Evolutionary conservation across 1,140 invertebrate species (phyloP).

Genomic region (Probaryconus sp.): DNA sequence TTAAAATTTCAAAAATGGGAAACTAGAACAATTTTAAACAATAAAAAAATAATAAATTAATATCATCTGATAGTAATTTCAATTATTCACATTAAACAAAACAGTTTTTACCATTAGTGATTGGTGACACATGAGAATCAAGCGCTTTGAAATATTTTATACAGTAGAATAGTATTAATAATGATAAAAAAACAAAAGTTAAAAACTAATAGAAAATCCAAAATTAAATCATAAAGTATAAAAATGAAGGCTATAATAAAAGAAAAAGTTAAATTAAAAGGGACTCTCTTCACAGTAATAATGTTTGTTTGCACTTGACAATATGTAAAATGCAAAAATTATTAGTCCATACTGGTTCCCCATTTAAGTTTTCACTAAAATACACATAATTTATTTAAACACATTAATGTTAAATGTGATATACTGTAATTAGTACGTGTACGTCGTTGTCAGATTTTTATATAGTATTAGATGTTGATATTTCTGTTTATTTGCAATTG

Average conservation of each 20-base stretch:
- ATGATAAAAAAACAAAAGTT: constrained; percentile 24
- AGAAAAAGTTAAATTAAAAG: constrained; percentile 39
- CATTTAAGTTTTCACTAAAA: constrained; percentile 58
- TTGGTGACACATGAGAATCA: constrained; percentile 5
- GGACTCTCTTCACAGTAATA: constrained; percentile 63
- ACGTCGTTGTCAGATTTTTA: constrained; percentile 20
- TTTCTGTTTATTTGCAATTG: constrained; percentile 31
- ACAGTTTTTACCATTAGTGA: background rate
- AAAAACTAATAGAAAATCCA: no score
- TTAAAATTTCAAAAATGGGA: constrained; percentile 52
- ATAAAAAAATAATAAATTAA: background rate
- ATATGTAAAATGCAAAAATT: constrained; percentile 43
- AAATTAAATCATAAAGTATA: constrained; percentile 20
- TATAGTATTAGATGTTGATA: constrained; percentile 35
- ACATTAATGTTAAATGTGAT: constrained; percentile 54
- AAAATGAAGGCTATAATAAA: constrained; percentile 13
- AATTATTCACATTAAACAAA: no score
- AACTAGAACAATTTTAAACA: constrained; percentile 44
- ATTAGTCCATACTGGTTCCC: constrained; percentile 57
- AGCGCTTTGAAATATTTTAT: constrained; percentile 65
- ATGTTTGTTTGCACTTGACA: constrained; percentile 65
- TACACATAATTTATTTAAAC: constrained; percentile 45
- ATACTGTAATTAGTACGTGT: constrained; percentile 38
- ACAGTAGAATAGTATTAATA: constrained; percentile 40
- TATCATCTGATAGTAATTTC: no score